Conservation (phyloP, 1,140 invertebrate species). For the Eumeta japonica region DNA sequence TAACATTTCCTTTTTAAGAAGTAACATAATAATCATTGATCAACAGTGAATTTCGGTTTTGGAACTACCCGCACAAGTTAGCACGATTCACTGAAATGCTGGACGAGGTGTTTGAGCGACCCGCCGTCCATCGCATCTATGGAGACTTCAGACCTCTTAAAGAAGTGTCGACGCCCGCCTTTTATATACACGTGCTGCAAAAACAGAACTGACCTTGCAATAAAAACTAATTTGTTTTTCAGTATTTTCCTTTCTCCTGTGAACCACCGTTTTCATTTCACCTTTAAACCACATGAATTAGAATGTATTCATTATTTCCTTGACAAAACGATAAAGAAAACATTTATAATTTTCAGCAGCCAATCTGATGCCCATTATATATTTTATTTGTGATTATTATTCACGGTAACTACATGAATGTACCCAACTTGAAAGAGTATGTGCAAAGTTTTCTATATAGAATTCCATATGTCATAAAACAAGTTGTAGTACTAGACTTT, state of each 20-base stretch:
- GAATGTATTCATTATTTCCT: too few relatives aligned
- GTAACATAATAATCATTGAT: too few relatives aligned
- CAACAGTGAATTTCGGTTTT: constrained; percentile 80
- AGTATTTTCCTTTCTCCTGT: neutral
- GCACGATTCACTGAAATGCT: constrained; percentile 70
- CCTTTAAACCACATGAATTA: too few relatives aligned
- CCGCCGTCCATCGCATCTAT: constrained; percentile 68
- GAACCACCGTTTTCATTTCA: neutral
- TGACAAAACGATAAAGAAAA: too few relatives aligned
- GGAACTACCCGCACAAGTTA: constrained; percentile 81
- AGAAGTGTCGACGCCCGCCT: constrained; percentile 67
- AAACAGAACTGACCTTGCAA: constrained; percentile 47
- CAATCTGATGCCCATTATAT: too few relatives aligned
- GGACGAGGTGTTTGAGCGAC: constrained; percentile 67
- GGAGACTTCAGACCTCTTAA: constrained; percentile 77
- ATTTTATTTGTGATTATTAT: too few relatives aligned
- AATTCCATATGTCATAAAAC: too few relatives aligned
- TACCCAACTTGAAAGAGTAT: too few relatives aligned
- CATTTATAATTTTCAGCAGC: too few relatives aligned
- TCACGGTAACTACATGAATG: too few relatives aligned
- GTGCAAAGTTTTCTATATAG: too few relatives aligned
- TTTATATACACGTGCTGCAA: constrained; percentile 82
- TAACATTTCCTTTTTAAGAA: neutral
- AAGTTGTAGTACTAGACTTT: too few relatives aligned
- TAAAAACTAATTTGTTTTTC: neutral